A percentile compares a stretch with the other conserved stretches of the same genome.
Evolutionary conservation across 2,113 vertebrate species (phyloP).

Genomic region (Gymnogyps californianus): DNA sequence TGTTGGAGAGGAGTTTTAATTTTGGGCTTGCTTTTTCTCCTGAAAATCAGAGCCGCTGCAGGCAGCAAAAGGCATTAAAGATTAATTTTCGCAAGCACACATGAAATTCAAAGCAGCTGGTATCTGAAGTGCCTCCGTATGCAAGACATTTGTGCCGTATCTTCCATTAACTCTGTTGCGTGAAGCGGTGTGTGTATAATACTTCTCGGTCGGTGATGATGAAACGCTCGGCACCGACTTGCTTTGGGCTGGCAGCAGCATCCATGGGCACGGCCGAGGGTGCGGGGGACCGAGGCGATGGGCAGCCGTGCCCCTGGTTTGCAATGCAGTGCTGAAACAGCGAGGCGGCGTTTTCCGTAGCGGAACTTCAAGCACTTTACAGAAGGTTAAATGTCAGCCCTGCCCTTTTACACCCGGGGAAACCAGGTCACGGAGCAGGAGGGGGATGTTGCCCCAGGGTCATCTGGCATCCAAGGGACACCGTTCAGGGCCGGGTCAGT

Average conservation of each 20-base stretch:
- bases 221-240: rapidly evolving
- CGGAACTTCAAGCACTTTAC: background rate
- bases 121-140: background rate
- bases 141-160: background rate
- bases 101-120: background rate
- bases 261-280: background rate
- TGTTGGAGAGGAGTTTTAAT: background rate
- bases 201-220: rapidly evolving
- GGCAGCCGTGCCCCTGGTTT: background rate
- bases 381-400: slow-evolving; percentile 23
- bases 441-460: background rate
- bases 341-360: rapidly evolving
- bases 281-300: rapidly evolving
- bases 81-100: background rate
- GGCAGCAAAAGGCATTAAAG: background rate
- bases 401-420: background rate
- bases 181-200: rapidly evolving
- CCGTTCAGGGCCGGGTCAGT: background rate
- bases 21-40: background rate
- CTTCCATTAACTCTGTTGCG: background rate
- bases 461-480: background rate
- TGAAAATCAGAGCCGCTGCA: background rate
- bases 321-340: background rate
- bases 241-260: background rate
- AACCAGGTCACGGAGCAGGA: background rate